Evolutionary conservation across 2,888 invertebrate genomes (phyloP), one percentile per base, ranked within the genome.

Genomic region (Allacma fusca): DNA sequence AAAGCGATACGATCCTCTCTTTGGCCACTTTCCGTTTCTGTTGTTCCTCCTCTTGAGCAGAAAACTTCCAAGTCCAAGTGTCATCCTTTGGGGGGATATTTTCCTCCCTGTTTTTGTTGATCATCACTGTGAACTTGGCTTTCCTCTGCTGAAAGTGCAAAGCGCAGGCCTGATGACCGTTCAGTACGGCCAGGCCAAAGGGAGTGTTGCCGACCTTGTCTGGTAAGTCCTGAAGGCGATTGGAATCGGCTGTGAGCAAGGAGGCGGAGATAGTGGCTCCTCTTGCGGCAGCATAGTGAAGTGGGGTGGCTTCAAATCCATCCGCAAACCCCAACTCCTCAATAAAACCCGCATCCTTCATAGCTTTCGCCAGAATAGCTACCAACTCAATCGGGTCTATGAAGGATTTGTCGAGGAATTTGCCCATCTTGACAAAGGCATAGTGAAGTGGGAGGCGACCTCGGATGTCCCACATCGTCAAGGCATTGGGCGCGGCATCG

Each of bases 221-320:
- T 77, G 83, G 84, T 1, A 80, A 78, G 71, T 87, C 85, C 4
- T 87, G 80, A 68, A 75, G 19, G 19, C 5, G 13, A 19, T 5
- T 26, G 78, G 80, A 77, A 78, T 81, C 75, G 77, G 81, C 34
- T 71, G 79, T 23, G 65, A 81, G 26, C 79, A 82, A 86, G 81
- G 88, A 85, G 80, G 86, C 86, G 76, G 87, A 88, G 80, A 89
- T 88, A 4, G 88, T 87, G n/a, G 88, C 87, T 23, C 89, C 89
- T 70, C 88, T 83, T 59, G 84, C 81, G n/a, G 88, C 88, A 7
- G 88, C 87, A 75, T 86, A 84, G 81, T 88, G 88, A 4, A 88
- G 84, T 0, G 88, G 86, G 0, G 87, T 86, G 77, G 85, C 83
- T 1, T 86, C 87, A 77, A 83, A 85, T 1, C 84, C 80, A 81